Conservation (phyloP, 1,140 invertebrate genomes). For the Cepaea nemoralis region DNA sequence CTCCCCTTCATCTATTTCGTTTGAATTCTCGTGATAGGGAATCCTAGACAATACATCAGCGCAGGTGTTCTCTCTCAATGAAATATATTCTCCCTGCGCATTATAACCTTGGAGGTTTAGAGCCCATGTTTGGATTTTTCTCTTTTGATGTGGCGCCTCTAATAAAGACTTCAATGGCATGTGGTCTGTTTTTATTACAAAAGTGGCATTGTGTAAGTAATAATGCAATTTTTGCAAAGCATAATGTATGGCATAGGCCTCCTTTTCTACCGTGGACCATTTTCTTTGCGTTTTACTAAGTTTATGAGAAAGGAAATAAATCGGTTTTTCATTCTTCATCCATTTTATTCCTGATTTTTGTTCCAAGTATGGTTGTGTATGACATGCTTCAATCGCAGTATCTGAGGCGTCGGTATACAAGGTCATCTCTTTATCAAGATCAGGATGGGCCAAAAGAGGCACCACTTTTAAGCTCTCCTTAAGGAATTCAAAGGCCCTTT, state of each 20-base stretch:
- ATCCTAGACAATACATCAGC: constrained; percentile 49
- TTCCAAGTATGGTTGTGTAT: constrained; percentile 40
- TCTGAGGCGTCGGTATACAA: constrained; percentile 51
- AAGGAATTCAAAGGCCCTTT: constrained; percentile 53
- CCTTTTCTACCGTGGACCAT: constrained; percentile 51
- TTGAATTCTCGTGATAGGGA: background rate
- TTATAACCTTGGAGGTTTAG: constrained; percentile 47
- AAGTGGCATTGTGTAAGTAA: constrained; percentile 53
- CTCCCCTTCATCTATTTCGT: background rate
- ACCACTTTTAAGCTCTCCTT: constrained; percentile 46
- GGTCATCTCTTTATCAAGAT: constrained; percentile 40
- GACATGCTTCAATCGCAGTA: constrained; percentile 34
- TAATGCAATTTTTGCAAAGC: constrained; percentile 54
- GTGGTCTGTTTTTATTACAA: constrained; percentile 52
- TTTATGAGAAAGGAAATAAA: constrained; percentile 51
- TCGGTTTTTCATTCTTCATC: constrained; percentile 40
- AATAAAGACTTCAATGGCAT: constrained; percentile 45
- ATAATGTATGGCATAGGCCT: constrained; percentile 54
- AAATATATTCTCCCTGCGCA: constrained; percentile 45
- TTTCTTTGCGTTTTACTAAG: constrained; percentile 43
- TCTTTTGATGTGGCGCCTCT: too few relatives aligned
- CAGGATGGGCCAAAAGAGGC: constrained; percentile 45
- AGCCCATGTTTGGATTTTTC: constrained; percentile 51
- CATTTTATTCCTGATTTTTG: background rate
- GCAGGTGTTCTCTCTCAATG: constrained; percentile 41